Evolutionary conservation across 2,113 vertebrate genomes (phyloP), one percentile per base, ranked within the genome.

Genomic region (Myotis brandtii): DNA sequence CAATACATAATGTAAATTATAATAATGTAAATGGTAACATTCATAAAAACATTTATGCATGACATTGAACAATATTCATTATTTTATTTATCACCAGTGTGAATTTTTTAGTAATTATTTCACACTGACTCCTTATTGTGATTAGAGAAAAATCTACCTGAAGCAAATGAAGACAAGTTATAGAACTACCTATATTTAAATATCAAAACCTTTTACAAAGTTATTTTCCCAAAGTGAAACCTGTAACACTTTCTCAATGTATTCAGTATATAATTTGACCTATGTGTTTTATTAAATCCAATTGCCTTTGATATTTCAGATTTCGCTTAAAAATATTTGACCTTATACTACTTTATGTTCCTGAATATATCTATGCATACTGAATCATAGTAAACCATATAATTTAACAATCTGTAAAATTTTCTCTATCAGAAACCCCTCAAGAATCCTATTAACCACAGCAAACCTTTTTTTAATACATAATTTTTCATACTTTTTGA

Each of bases 191-290:
- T 48, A 66, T 56, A 91, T 83, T 93, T 89, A 73, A 87, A 85
- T 77, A 52, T 32, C 46, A 81, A 95, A 80, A 20, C 17, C 46
- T 87, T 77, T 86, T 64, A 80, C 34, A 43, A 86, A 89, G 12
- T 89, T 95, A 92, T 84, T 96, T 93, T 85, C 43, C 40, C 23
- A 56, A 64, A 84, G 34, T 62, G 6, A 72, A 95, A 95, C 81
- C n/a, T 48, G 12, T 54, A 81, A 59, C 16, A 48, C 11, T 79
- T 83, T 91, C 75, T 89, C 9, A 73, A 13, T 69, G 3, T 25
- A 40, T 6, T 10, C 21, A 12, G 17, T 76, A 40, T 14, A 84
- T 80, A 66, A 27, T 73, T 83, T 93, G 46, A 92, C 40, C 46
- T 73, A 32, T 20, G 13, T 54, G 3, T 82, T 95, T 93, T 92